Evolutionary conservation across 1,140 invertebrate species (phyloP), one percentile per base, ranked within the genome.

Genomic region (Trichoplusia ni): DNA sequence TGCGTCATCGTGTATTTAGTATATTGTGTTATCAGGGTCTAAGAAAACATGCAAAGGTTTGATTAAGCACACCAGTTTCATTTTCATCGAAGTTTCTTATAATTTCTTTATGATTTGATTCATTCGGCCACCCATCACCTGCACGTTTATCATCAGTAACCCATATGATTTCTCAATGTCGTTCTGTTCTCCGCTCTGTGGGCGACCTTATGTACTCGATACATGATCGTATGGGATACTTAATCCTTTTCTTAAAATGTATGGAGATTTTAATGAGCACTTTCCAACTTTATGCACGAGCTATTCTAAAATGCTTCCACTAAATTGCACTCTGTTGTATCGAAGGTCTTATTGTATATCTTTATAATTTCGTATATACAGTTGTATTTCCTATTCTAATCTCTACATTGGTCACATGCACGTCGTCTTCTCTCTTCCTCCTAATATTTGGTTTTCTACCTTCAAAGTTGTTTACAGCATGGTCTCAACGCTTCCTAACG

Each of bases 21-120:
- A 82, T 73, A 73, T 73, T 73, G 76, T 88, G 73, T 79, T 81
- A 77, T 80, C 78, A 78, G 72, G 79, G 79, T 86, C 72, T 78
- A 73, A 71, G 76, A 82, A 71, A 85, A 77, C 71, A 74, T 74
- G 67, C 67, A 75, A 86, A 90, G 87, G 87, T 90, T 90, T 90
- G 87, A 82, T 81, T 80, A 73, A 78, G 80, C 81, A 81, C 78
- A 73, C 40, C 81, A 84, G 75, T 70, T 71, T 79, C 71, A 80
- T 76, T 64, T 66, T 73, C 79, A 79, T 77, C 67, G 64, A 77
- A 71, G 58, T 70, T 66, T 67, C 77, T 76, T 73, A 51, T 75
- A 65, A 78, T 75, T 65, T 68, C 73, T 68, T 68, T 73, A 75
- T 72, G 33, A 66, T 68, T 78, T 81, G 37, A 69, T 73, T 71